Evolutionary conservation across 2,888 invertebrate genomes (phyloP).

Genomic region (Hyles lineata): DNA sequence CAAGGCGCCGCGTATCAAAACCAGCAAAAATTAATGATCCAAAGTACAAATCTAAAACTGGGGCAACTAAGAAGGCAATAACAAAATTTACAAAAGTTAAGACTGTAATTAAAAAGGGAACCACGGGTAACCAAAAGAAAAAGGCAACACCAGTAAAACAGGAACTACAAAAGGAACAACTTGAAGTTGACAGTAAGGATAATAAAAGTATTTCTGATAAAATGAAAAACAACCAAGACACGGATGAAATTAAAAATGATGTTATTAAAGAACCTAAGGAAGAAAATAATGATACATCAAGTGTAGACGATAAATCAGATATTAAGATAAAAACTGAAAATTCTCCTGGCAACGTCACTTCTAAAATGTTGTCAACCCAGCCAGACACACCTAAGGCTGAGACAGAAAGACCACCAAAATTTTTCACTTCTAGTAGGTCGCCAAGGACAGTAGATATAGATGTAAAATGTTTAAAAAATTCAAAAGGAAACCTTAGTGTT

Average conservation of each 20-base stretch:
- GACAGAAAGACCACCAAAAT: slow-evolving; percentile 76
- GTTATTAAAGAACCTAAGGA: slow-evolving; percentile 35
- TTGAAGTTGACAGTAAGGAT: slow-evolving; percentile 36
- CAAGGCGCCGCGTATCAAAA: slow-evolving; percentile 51
- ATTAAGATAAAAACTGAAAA: slow-evolving; percentile 39
- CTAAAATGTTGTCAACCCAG: slow-evolving; percentile 47
- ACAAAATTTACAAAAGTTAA: slow-evolving; percentile 65
- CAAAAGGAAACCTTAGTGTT: slow-evolving; percentile 77
- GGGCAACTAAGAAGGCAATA: slow-evolving; percentile 59
- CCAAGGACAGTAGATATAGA: slow-evolving; percentile 79
- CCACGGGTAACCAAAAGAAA: slow-evolving; percentile 59
- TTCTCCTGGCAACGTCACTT: slow-evolving; percentile 36
- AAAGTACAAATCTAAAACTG: slow-evolving; percentile 78
- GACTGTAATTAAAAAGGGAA: slow-evolving; percentile 62
- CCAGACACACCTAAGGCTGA: slow-evolving; percentile 69
- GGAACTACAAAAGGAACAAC: slow-evolving; percentile 43
- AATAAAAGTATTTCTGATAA: slow-evolving; percentile 39
- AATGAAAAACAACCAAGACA: slow-evolving; percentile 33
- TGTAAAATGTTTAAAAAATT: slow-evolving; percentile 77
- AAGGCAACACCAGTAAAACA: slow-evolving; percentile 47
- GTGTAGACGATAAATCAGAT: slow-evolving; percentile 44
- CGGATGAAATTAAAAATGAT: slow-evolving; percentile 31
- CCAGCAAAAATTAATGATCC: slow-evolving; percentile 60
- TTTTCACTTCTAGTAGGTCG: slow-evolving; percentile 76
- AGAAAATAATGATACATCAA: slow-evolving; percentile 41